Conservation (phyloP, 2,113 vertebrate genomes). For the Holacanthus passer region DNA sequence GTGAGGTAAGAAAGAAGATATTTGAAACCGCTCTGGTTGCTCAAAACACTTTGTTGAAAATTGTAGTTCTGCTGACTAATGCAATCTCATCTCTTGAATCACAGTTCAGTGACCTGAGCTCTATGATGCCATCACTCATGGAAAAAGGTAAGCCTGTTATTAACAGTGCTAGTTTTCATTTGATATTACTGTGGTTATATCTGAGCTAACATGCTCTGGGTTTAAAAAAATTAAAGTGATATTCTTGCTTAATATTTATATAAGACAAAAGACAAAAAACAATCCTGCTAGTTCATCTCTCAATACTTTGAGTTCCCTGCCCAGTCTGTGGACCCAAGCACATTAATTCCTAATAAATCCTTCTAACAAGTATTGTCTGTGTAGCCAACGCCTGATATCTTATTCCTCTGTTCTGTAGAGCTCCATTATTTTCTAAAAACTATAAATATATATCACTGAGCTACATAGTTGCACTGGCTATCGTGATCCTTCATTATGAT, state of each 20-base stretch:
- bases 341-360: background rate
- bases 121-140: conserved; percentile 91
- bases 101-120: conserved; percentile 94
- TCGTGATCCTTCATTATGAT: background rate
- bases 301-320: too few species aligned
- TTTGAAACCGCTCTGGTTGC: background rate
- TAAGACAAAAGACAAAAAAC: background rate
- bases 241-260: too few species aligned
- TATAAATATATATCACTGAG: background rate
- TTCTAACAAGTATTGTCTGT: background rate
- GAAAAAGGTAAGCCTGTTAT: conserved; percentile 89
- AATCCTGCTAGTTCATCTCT: background rate
- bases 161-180: background rate
- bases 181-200: background rate
- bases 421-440: background rate
- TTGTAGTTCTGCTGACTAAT: background rate
- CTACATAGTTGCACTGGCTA: background rate
- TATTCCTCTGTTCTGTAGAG: background rate
- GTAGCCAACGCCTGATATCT: background rate
- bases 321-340: background rate
- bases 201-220: background rate
- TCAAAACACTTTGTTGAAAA: background rate
- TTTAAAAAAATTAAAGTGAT: too few species aligned
- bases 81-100: conserved; percentile 58
- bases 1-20: conserved; percentile 88